These are phyloP conservation scores for Plebejus melissa DNA, from an alignment of 2,888 invertebrate species.

Conservation along the genomic window DNA sequence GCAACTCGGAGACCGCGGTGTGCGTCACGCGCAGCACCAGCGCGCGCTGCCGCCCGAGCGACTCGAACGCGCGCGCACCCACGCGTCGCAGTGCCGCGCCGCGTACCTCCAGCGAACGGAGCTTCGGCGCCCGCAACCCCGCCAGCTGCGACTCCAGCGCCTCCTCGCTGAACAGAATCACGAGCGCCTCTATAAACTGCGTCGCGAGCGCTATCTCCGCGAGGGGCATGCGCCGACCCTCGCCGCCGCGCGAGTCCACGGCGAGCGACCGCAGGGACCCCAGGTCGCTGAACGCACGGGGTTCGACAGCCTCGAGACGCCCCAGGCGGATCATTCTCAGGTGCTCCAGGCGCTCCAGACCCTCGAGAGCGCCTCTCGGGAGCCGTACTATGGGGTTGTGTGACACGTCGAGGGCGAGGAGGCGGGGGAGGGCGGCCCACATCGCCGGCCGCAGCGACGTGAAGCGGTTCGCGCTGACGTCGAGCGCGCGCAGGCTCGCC, in stretches of 20 bases:
- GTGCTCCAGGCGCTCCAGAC: slow-evolving; percentile 82
- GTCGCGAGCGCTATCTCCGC: slow-evolving; percentile 44
- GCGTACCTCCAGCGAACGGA: slow-evolving; percentile 86
- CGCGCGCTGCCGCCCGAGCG: slow-evolving; percentile 84
- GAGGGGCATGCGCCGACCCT: slow-evolving; percentile 71
- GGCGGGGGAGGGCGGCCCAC: slow-evolving; percentile 81
- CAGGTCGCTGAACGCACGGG: slow-evolving; percentile 82
- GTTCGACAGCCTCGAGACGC: slow-evolving; percentile 83
- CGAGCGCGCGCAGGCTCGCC: slow-evolving; percentile 81
- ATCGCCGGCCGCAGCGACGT: slow-evolving; percentile 82
- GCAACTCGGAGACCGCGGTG: slow-evolving; percentile 85
- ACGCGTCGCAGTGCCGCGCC: slow-evolving; percentile 84
- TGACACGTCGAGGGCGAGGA: slow-evolving; percentile 86
- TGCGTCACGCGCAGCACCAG: slow-evolving; percentile 83
- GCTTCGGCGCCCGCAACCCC: slow-evolving; percentile 84
- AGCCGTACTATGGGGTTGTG: slow-evolving; percentile 87
- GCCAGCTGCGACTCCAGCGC: slow-evolving; percentile 84
- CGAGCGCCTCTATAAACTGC: slow-evolving; percentile 49
- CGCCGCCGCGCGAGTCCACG: slow-evolving; percentile 82
- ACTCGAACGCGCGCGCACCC: slow-evolving; percentile 83
- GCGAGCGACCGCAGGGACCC: slow-evolving; percentile 81
- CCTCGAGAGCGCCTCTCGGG: slow-evolving; percentile 80
- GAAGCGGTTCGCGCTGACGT: slow-evolving; percentile 84
- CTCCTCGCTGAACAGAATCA: slow-evolving; percentile 81
- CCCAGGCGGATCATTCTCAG: slow-evolving; percentile 84